These are phyloP conservation scores for Onthophagus sagittarius DNA, from an alignment of 2,888 invertebrate species.

Conservation along the genomic window DNA sequence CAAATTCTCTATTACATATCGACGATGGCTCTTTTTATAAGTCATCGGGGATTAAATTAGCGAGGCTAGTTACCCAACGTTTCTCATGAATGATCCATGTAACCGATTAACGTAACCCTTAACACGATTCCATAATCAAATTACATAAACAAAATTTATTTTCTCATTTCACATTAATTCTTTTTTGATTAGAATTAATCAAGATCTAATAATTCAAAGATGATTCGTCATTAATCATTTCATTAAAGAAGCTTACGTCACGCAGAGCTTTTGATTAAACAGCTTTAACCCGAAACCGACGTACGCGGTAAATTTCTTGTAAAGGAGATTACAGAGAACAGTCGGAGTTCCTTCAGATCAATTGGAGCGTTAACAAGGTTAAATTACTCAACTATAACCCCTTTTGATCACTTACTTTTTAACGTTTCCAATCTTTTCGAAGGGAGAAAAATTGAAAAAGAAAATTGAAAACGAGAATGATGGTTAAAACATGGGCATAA, in stretches of 20 bases:
- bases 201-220: neutral
- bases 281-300: neutral
- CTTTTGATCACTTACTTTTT: neutral
- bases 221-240: neutral
- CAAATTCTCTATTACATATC: neutral
- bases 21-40: neutral
- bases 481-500: neutral
- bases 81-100: too few species aligned
- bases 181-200: too few species aligned
- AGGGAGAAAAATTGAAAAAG: too few species aligned
- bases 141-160: too few species aligned
- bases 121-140: too few species aligned
- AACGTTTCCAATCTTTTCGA: neutral
- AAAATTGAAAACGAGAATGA: neutral
- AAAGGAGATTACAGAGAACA: neutral
- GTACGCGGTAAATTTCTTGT: neutral
- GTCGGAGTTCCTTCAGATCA: neutral
- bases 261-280: slow-evolving; percentile 4
- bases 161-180: too few species aligned
- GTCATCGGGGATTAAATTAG: neutral
- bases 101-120: too few species aligned
- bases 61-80: neutral
- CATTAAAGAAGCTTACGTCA: neutral
- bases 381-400: neutral
- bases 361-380: neutral